Percentiles rank a stretch among this genome's conserved stretches.
Evolutionary conservation across 2,113 vertebrate genomes (phyloP).

Genomic region (Paratilapia polleni): DNA sequence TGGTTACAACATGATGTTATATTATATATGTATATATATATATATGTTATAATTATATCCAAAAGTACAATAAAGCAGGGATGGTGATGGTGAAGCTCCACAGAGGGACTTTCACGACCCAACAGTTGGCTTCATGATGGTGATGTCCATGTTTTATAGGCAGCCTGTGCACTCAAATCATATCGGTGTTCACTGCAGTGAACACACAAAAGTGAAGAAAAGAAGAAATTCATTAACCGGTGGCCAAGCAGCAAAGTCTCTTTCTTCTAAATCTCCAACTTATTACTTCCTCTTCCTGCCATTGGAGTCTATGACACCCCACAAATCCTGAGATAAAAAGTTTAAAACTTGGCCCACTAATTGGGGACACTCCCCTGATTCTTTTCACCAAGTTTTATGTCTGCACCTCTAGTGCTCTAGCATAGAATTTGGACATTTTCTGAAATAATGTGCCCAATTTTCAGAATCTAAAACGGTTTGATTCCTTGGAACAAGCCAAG

Average conservation of each 20-base stretch:
- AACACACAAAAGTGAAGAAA: neutral
- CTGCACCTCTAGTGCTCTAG: no score
- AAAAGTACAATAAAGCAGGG: neutral
- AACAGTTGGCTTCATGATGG: neutral
- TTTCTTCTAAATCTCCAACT: neutral
- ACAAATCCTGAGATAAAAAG: neutral
- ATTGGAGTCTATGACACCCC: neutral
- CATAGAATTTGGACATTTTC: no score
- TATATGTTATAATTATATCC: no score
- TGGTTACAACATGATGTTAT: neutral
- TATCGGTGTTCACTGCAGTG: neutral
- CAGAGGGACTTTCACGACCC: neutral
- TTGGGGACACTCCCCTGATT: no score
- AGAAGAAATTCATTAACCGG: no score
- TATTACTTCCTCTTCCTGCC: neutral
- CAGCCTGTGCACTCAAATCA: neutral
- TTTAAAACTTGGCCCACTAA: no score
- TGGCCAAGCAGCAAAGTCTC: neutral
- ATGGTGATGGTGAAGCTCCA: neutral
- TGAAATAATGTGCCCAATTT: no score
- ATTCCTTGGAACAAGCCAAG: neutral
- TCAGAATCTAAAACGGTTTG: no score
- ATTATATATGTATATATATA: no score
- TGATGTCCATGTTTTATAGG: neutral
- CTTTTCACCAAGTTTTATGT: no score